Conservation (phyloP, 2,888 invertebrate genomes). For the Tetrapedia diversipes region DNA sequence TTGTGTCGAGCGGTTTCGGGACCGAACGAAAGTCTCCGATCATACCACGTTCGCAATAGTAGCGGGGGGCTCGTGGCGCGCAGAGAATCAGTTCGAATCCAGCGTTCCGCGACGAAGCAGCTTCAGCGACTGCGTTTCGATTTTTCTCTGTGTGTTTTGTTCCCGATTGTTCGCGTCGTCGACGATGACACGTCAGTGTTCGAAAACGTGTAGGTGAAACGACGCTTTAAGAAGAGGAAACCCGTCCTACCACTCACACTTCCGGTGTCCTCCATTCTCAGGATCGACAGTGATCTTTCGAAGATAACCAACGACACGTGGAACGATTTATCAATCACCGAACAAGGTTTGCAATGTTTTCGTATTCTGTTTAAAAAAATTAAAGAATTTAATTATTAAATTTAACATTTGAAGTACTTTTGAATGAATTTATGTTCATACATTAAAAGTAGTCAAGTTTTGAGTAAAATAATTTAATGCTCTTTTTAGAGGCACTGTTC, state of each 20-base stretch:
- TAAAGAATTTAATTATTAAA: too few species aligned
- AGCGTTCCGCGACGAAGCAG: constrained; percentile 59
- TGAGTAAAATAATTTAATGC: too few species aligned
- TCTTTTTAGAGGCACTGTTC: too few species aligned
- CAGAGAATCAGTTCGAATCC: constrained; percentile 64
- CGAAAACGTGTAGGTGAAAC: constrained; percentile 61
- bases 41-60: constrained; percentile 11
- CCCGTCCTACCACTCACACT: background rate
- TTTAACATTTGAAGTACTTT: too few species aligned
- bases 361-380: background rate
- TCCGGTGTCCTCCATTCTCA: background rate
- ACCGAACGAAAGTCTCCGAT: constrained; percentile 26
- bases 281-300: constrained; percentile 3
- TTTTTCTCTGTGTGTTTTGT: constrained; percentile 21
- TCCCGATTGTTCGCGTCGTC: constrained; percentile 25
- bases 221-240: too few species aligned
- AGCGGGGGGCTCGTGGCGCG: constrained; percentile 58
- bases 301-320: background rate
- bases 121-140: background rate
- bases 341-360: constrained; percentile 10
- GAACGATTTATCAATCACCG: background rate
- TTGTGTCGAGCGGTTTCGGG: constrained; percentile 23
- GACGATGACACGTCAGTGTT: constrained; percentile 58
- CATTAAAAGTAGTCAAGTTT: too few species aligned
- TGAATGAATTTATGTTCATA: too few species aligned